phyloP scores from a whole-genome alignment of 2,888 invertebrate genomes.

The Platerodrilus igneus region DNA sequence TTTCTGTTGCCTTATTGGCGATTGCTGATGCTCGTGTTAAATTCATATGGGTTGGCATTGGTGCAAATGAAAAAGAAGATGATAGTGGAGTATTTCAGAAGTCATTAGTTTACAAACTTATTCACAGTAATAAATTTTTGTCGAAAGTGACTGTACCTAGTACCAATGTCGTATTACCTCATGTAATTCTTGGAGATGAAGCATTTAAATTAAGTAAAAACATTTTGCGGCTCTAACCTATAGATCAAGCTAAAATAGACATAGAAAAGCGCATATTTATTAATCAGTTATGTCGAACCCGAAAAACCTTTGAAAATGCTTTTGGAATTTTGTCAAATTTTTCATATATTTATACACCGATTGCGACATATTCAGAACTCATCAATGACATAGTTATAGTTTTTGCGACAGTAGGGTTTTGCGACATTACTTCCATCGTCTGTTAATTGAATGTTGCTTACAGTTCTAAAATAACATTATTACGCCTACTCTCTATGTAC shows the following conservation, averaged over 20 bases:
- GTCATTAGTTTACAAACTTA: slow-evolving; percentile 11
- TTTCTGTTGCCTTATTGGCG: neutral
- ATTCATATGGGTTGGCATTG: slow-evolving; percentile 28
- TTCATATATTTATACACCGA: too few relatives aligned
- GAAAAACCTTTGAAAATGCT: too few relatives aligned
- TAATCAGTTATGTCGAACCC: slow-evolving; percentile 19
- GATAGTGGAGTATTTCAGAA: slow-evolving; percentile 20
- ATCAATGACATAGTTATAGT: too few relatives aligned
- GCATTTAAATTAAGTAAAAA: slow-evolving; percentile 18
- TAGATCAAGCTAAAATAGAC: slow-evolving; percentile 13
- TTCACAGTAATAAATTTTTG: neutral
- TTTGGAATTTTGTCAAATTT: too few relatives aligned
- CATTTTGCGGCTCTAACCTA: slow-evolving; percentile 21
- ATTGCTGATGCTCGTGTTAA: too few relatives aligned
- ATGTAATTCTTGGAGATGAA: slow-evolving; percentile 26
- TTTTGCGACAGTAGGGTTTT: too few relatives aligned
- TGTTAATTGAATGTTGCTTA: too few relatives aligned
- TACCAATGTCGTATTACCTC: slow-evolving; percentile 9
- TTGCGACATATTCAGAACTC: too few relatives aligned
- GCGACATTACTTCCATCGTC: too few relatives aligned
- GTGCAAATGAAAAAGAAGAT: slow-evolving; percentile 19
- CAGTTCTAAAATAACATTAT: too few relatives aligned
- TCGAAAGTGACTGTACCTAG: slow-evolving; percentile 1
- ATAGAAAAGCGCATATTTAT: slow-evolving; percentile 20
- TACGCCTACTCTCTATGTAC: too few relatives aligned